Evolutionary conservation across 2,797 vertebrate genomes (phyloP), one percentile per base, ranked within the genome.

Genomic region (Diglossa cyanea): DNA sequence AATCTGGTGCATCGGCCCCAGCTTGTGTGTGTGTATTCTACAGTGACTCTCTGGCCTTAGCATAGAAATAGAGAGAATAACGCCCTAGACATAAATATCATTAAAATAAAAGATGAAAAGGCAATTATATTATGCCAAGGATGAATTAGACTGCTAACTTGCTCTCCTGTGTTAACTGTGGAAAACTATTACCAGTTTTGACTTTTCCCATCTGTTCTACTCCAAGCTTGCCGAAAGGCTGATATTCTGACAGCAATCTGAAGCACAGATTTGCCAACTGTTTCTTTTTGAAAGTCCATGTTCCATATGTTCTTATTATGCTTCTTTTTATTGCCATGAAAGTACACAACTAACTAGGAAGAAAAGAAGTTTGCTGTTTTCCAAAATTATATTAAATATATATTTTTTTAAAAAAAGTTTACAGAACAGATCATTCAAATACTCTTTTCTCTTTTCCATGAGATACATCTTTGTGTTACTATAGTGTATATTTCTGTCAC

Each of bases 191-290:
- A 90, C 86, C 93, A 96, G 95, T 96, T 96, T 97, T 97, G 95
- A 97, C 92, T 96, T 95, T 76, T 95, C 90, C 96, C 95, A 95
- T 97, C 96, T 97, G 95, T 95, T 97, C 88, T 79, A 86, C 28
- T 95, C 88, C 44, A 76, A 93, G 93, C 83, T 88, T 95, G 92
- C 90, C 2, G 77, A 95, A 95, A 96, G 90, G 76, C 86, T 96
- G 95, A 93, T 96, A 97, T 95, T 96, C 92, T 95, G 93, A 95
- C 95, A 94, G 80, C 90, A 95, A 44, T 95, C 62, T 95, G 93
- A 95, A 90, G 74, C 48, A 70, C 25, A 16, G 60, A 81, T 88
- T 88, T 93, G 71, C 94, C 92, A 95, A 95, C 90, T 94, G 90
- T 90, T 96, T 92, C 90, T 82, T 95, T 94, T 76, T 85, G 44